Evolutionary conservation across 64 coral and sea anemone species (phyloP).

Genomic region (Acropora tenuis): DNA sequence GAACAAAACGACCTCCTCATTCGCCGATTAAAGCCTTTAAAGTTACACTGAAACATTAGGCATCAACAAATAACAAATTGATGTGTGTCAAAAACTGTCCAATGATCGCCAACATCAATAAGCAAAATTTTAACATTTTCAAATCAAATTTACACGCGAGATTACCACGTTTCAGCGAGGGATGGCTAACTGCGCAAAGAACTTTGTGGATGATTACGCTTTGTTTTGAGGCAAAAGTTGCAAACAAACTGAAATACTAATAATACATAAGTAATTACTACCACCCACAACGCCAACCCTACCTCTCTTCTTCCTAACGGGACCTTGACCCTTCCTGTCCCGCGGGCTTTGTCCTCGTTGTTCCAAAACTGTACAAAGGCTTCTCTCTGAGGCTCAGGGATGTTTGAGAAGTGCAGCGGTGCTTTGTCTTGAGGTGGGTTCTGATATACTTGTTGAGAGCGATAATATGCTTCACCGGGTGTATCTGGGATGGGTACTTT

Average conservation of each 20-base stretch:
- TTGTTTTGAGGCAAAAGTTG: too few species aligned
- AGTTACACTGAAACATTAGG: too few species aligned
- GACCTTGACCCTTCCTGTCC: slow-evolving; percentile 66
- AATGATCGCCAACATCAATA: too few species aligned
- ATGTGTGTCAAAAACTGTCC: too few species aligned
- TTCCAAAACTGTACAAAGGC: slow-evolving; percentile 84
- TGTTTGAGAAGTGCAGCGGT: slow-evolving; percentile 61
- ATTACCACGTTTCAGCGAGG: too few species aligned
- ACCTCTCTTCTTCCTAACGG: slow-evolving; percentile 79
- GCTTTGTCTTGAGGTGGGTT: slow-evolving; percentile 72
- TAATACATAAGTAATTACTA: neutral
- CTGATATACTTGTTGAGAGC: slow-evolving; percentile 64
- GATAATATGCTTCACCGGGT: slow-evolving; percentile 54
- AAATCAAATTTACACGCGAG: too few species aligned
- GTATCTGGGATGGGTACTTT: slow-evolving; percentile 60
- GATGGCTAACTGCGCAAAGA: too few species aligned
- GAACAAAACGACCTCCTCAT: too few species aligned
- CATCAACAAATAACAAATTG: too few species aligned
- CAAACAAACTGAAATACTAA: neutral
- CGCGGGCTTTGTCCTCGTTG: slow-evolving; percentile 63
- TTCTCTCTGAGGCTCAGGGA: slow-evolving; percentile 77
- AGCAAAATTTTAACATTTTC: too few species aligned
- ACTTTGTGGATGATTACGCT: too few species aligned
- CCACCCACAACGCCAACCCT: neutral
- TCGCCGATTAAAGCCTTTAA: too few species aligned